A percentile compares a stretch with the other conserved stretches of the same genome.
phyloP scores from a whole-genome alignment of 2,113 vertebrate species.

The Caracal caracal region DNA sequence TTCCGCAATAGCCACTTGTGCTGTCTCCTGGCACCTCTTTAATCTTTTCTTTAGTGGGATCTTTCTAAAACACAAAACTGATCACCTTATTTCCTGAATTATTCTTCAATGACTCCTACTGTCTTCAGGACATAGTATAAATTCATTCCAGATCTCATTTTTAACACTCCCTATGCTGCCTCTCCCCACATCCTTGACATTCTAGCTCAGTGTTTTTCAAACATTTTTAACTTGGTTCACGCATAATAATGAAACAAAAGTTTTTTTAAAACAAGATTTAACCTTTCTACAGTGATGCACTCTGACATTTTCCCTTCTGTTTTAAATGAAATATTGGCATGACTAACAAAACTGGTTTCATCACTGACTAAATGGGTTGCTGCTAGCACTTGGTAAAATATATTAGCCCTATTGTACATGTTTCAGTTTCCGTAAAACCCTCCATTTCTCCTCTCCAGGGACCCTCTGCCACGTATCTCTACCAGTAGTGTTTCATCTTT shows the following conservation, averaged over 20 bases:
- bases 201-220: not conserved
- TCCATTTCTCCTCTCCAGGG: not conserved
- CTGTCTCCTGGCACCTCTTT: not conserved
- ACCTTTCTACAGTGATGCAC: not conserved
- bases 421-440: not conserved
- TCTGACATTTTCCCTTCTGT: not conserved
- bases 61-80: not conserved
- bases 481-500: not conserved
- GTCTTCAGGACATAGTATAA: not conserved
- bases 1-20: not conserved
- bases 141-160: not conserved
- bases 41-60: not conserved
- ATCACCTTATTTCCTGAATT: not conserved
- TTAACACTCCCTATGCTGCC: not conserved
- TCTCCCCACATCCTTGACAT: not conserved
- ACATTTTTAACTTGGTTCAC: not conserved
- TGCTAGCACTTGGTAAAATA: not conserved
- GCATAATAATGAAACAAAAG: not conserved
- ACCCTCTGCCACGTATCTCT: not conserved
- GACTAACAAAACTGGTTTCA: not conserved
- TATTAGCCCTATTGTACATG: not conserved
- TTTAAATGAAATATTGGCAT: conserved; percentile 5
- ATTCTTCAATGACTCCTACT: not conserved
- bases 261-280: conserved; percentile 25
- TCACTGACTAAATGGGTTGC: not conserved